Evolutionary conservation across 2,888 invertebrate genomes (phyloP).

Genomic region (Dolomedes plantarius): DNA sequence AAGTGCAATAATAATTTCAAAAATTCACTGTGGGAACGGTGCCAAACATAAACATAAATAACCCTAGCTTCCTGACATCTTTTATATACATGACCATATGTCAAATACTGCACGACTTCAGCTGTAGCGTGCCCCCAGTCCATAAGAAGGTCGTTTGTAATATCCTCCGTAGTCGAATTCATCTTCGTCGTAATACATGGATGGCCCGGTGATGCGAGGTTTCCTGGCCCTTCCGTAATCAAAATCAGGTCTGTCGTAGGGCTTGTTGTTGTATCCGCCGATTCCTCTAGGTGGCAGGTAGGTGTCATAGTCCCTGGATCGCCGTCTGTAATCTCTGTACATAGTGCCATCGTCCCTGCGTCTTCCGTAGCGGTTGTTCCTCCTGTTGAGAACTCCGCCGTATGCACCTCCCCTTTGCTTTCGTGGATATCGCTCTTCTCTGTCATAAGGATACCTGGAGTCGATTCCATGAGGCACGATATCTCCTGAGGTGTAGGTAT

Average conservation of each 20-base stretch:
- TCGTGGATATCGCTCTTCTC: not conserved
- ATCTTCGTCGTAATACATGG: conserved; percentile 33
- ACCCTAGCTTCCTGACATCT: too few relatives aligned
- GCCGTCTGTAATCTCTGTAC: not conserved
- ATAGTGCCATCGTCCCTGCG: not conserved
- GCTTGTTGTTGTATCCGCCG: conserved; percentile 12
- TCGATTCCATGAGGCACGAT: conserved; percentile 20
- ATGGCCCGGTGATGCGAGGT: not conserved
- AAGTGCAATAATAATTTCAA: too few relatives aligned
- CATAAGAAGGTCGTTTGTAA: not conserved
- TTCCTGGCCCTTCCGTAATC: conserved; percentile 26
- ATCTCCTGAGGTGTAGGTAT: conserved; percentile 41
- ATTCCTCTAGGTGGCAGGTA: conserved; percentile 40
- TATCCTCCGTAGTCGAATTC: conserved; percentile 22
- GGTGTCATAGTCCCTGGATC: not conserved
- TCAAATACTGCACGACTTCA: not conserved
- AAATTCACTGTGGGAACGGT: too few relatives aligned
- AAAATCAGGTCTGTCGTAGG: conserved; percentile 23
- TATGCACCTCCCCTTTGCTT: not conserved
- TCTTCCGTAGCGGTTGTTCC: not conserved
- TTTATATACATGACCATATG: too few relatives aligned
- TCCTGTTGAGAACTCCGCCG: not conserved
- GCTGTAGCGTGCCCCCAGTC: not conserved
- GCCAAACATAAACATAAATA: too few relatives aligned
- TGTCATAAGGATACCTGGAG: not conserved